Percentiles rank a stretch among this genome's conserved stretches.
These are phyloP conservation scores for Dione vanillae DNA, from an alignment of 2,888 invertebrate genomes.

Conservation along the genomic window DNA sequence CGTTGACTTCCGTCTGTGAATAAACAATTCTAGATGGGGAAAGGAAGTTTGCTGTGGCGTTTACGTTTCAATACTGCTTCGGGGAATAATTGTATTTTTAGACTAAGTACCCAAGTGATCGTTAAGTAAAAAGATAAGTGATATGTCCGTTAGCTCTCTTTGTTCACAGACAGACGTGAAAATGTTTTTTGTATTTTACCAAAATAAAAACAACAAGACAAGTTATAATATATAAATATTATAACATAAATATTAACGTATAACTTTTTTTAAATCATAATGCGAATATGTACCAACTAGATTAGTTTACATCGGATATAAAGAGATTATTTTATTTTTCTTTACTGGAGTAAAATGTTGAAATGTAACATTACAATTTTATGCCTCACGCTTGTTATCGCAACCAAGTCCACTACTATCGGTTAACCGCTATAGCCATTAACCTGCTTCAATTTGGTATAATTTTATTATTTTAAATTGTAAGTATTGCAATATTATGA, in stretches of 20 bases:
- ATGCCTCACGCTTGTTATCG: constrained; percentile 28
- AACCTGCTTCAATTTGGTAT: constrained; percentile 27
- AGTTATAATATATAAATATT: background rate
- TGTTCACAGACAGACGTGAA: background rate
- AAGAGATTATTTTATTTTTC: background rate
- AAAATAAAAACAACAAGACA: background rate
- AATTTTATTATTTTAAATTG: background rate
- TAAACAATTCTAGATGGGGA: too few species aligned
- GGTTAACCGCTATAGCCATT: constrained; percentile 30
- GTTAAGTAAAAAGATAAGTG: background rate
- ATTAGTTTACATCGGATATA: constrained; percentile 12
- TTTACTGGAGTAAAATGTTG: background rate
- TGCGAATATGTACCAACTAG: constrained; percentile 3
- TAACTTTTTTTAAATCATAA: background rate
- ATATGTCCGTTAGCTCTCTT: background rate
- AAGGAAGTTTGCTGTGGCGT: too few species aligned
- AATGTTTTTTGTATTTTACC: background rate
- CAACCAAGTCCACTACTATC: constrained; percentile 14
- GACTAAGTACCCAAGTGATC: too few species aligned
- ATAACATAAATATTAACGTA: too few species aligned
- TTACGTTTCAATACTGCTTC: too few species aligned
- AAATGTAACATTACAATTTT: constrained; percentile 19
- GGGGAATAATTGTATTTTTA: too few species aligned
- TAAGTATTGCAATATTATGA: background rate
- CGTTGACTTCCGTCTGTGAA: too few species aligned